Evolutionary conservation across 2,888 invertebrate species (phyloP), one percentile per base, ranked within the genome.

Genomic region (Drosophila robusta): DNA sequence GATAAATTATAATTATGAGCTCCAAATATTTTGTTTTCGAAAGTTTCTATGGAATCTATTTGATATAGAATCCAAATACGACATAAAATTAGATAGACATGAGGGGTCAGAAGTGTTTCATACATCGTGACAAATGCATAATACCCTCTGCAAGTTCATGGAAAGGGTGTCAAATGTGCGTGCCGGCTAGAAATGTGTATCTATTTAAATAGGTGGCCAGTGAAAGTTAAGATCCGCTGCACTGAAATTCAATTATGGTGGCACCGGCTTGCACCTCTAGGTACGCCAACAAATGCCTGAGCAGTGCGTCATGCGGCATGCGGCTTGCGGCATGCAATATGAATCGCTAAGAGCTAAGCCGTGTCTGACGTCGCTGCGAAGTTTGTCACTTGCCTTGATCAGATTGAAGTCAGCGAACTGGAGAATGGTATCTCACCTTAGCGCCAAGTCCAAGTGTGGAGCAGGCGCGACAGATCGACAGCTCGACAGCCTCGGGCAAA

Each of bases 321-420:
- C 45, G 36, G 1, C 18, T 18, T 18, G 49, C 75, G 62, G 57
- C 70, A 75, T 67, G 47, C 41, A 41, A 41, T 41, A 52, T 22
- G 26, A 29, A 6, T 8, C 26, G 26, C 22, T 3, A 22, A 32
- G 32, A 34, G 34, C 34, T 12, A 12, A 2, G 29, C 29, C 9
- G 29, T 9, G 29, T 9, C 18, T 39, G 46, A 45, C 24, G 45
- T 36, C 34, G 41, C 9, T 22, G 9, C 39, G 42, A 29, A 29
- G 51, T 75, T 75, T 75, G 71, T 75, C 71, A 63, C 72, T 73
- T 73, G 73, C 72, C 77, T 73, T 64, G 77, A 73, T 72, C 76
- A 12, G 42, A 49, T 74, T 14, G 24, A 16, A 36, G 54, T 14
- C 49, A 45, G 18, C 50, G 39, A 52, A 36, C 14, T 49, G 45